Evolutionary conservation across 2,888 invertebrate genomes (phyloP), one percentile per base, ranked within the genome.

Genomic region (Drosophila anomalata): DNA sequence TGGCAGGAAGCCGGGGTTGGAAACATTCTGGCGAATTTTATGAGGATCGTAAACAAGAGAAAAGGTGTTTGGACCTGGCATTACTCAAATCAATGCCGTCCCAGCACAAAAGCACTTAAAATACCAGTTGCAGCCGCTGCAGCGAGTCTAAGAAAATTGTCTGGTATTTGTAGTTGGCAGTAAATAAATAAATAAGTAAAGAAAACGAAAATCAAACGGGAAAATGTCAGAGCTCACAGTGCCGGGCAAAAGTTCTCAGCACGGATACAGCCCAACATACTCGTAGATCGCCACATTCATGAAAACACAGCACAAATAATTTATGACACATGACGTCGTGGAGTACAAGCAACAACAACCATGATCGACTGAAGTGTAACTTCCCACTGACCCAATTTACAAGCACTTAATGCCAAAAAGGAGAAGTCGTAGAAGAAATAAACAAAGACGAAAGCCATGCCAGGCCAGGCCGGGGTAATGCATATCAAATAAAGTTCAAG

Each of bases 301-400:
- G n/a, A 41, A 44, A 44, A 50, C 53, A 36, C 50, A 66, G 53
- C 72, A 79, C 78, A 87, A 73, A 88, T 66, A 73, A 79, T 88
- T 84, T 84, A 84, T 89, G 89, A 84, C 83, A 84, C 88, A 84
- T 85, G 86, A 72, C 71, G 79, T 62, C 51, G 68, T 67, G 54
- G 61, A 70, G 76, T 48, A 70, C 53, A 36, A 66, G 11, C 47
- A 50, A 41, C 47, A 53, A 46, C 63, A 57, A 58, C 54, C 57
- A 63, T 31, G 41, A 73, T 57, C 66, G 76, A 77, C 83, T 87
- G 83, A 89, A 87, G 89, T 87, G 89, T 89, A 89, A 89, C 89
- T 89, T 87, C 89, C 89, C 88, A 87, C 89, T 87, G 87, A 87
- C 87, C 87, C 89, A 87, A 89, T 87, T 87, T 89, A 88, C 89